Conservation (phyloP, 2,113 vertebrate genomes). For the Oncorhynchus kisutch region DNA sequence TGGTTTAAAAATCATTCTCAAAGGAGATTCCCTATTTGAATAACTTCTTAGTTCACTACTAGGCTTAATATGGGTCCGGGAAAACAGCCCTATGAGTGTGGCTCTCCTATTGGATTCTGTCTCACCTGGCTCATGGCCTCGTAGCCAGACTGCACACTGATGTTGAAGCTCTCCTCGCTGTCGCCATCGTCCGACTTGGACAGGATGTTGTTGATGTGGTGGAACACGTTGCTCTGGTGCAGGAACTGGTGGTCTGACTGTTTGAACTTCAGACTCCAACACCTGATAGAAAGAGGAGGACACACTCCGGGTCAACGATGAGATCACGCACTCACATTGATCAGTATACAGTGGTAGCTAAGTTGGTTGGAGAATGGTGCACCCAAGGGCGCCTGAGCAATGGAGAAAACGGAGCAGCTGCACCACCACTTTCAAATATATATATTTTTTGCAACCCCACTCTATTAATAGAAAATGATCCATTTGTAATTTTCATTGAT, state of each 20-base stretch:
- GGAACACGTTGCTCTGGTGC: constrained; percentile 98
- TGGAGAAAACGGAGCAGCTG: no score
- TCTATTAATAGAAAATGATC: no score
- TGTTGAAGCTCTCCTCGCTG: constrained; percentile 98
- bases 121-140: constrained; percentile 93
- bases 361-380: no score
- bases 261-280: constrained; percentile 99
- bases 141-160: constrained; percentile 95
- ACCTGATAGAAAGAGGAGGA: constrained; percentile 68
- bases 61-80: no score
- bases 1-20: no score
- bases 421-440: no score
- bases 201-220: constrained; percentile 99
- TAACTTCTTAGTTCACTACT: not conserved
- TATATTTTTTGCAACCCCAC: no score
- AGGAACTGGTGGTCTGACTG: constrained; percentile 98
- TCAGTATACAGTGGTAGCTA: not conserved
- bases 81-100: no score
- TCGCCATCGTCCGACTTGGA: constrained; percentile 99
- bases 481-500: no score
- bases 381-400: no score
- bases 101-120: not conserved
- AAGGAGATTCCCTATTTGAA: not conserved
- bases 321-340: not conserved
- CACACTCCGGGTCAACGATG: no score